These are phyloP conservation scores for Eledona agricola DNA, from an alignment of 2,888 invertebrate species.

Conservation along the genomic window DNA sequence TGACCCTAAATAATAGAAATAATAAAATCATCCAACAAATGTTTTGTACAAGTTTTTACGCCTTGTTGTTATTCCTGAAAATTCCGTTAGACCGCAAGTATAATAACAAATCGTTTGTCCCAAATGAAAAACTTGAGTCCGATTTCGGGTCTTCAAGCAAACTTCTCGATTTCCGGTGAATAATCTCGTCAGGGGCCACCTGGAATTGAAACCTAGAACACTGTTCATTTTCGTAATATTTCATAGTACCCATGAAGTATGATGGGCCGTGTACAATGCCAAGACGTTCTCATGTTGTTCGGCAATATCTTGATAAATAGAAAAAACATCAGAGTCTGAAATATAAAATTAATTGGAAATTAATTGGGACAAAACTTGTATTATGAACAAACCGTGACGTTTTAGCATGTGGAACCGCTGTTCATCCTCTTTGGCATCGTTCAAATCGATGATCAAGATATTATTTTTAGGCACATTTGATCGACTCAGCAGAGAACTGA, in stretches of 20 bases:
- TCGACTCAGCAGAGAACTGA: conserved; percentile 49
- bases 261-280: conserved; percentile 68
- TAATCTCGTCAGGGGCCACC: conserved; percentile 53
- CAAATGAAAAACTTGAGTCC: not conserved
- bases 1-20: too few relatives aligned
- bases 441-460: conserved; percentile 67
- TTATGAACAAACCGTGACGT: conserved; percentile 66
- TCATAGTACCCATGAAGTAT: conserved; percentile 65
- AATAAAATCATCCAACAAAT: too few relatives aligned
- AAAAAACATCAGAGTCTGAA: conserved; percentile 66
- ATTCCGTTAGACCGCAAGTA: too few relatives aligned
- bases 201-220: conserved; percentile 32
- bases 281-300: conserved; percentile 63
- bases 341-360: conserved; percentile 30
- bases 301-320: conserved; percentile 64
- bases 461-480: conserved; percentile 61
- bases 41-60: too few relatives aligned
- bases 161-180: conserved; percentile 47
- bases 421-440: conserved; percentile 68
- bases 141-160: conserved; percentile 28
- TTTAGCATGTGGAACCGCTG: conserved; percentile 66
- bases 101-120: conserved; percentile 3
- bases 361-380: too few relatives aligned
- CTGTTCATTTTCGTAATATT: conserved; percentile 4
- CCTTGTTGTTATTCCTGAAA: too few relatives aligned